Evolutionary conservation across 2,113 vertebrate genomes (phyloP), one percentile per base, ranked within the genome.

Genomic region (Triplophysa tibetana): DNA sequence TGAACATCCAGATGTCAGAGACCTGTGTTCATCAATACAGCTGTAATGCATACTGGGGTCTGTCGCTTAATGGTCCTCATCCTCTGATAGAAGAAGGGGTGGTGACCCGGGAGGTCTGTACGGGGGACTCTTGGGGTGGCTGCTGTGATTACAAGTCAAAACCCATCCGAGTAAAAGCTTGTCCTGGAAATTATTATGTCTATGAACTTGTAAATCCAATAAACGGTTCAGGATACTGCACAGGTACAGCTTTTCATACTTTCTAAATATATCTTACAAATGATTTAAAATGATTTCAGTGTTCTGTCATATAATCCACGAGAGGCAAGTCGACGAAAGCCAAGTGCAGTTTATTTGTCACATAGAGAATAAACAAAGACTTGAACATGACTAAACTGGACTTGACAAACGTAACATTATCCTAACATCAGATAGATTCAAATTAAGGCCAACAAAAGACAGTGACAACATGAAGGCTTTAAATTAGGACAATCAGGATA

Each of bases 1-100:
- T 50, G 4, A 24, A 73, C 50, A 54, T 78, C 33, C 68, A 63
- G n/a, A 81, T 85, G 78, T 69, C 75, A 60, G 81, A 85, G n/a
- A 63, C 43, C 38, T 83, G 81, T 41, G 60, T 83, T 24, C 7
- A 14, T 9, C 8, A 0, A 21, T n/a, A 41, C 24, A 70, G 56
- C 38, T 85, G 84, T 81, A 79, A 82, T 1, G 14, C 84, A 24
- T 2, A 67, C 1, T 19, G 3, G 1, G 12, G 81, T n/a, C 48
- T 85, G 69, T 85, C 74, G 58, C 54, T 85, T 21, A 81, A 45
- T 19, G 75, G 66, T 17, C 26, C 73, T 43, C 82, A 84, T 1
- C 82, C 82, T 13, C 26, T 21, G 68, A 70, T 73, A n/a, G 62
- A 61, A 2, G 82, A 84, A 8, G 82, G 79, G 8, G 41, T 84